Evolutionary conservation across 2,888 invertebrate genomes (phyloP), one percentile per base, ranked within the genome.

Genomic region (Zeuzera pyrina): DNA sequence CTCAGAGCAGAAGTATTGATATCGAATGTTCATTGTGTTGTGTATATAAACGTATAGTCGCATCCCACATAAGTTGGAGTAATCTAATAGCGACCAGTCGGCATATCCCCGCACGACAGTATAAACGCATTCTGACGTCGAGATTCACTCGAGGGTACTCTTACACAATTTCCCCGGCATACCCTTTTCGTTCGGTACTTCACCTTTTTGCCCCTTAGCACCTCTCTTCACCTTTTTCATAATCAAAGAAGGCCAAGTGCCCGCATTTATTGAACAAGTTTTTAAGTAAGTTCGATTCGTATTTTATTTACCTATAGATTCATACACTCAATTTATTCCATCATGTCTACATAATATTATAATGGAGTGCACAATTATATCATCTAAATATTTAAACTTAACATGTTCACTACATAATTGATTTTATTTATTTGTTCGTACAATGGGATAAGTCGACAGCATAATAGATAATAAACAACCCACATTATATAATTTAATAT

Each of bases 161-260:
- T 67, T 62, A 70, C 58, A 67, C 66, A 72, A 71, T 70, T 72
- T 69, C 45, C 57, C 47, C 47, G 49, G 53, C 52, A 43, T 59
- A 66, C 64, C 62, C 64, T 70, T 71, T 71, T 55, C n/a, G 43
- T 47, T 55, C 44, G 47, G 41, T 59, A 56, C 66, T 67, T 55
- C 60, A 68, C 65, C 58, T 64, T 67, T 65, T 57, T 51, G 50
- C 57, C 54, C 56, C 61, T 61, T 55, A 56, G 57, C 62, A 52
- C 57, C 57, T 61, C 66, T 58, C 68, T 70, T 64, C 65, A 68
- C 62, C 62, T 66, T 71, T 69, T 67, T 58, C 52, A 67, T 71
- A 70, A 72, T 69, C 65, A 74, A 68, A 69, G 66, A 49, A 61
- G 57, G 58, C 50, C 62, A 62, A 72, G 64, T 63, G 50, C 54